Evolutionary conservation across 2,888 invertebrate genomes (phyloP).

Genomic region (Helleia helle): DNA sequence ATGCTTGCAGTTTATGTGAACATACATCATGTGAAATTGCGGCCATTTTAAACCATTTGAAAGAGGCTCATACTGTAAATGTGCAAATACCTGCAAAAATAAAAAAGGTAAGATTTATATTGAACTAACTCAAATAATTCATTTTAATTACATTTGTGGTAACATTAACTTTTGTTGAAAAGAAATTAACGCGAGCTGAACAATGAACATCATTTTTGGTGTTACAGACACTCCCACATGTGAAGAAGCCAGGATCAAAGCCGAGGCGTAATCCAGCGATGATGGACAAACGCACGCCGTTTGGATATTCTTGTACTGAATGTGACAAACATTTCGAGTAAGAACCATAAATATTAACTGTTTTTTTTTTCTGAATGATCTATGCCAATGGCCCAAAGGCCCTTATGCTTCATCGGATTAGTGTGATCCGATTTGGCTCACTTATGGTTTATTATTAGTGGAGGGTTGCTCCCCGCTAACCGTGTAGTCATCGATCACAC

Average conservation of each 20-base stretch:
- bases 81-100: constrained; percentile 7
- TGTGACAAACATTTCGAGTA: constrained; percentile 46
- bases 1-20: constrained; percentile 30
- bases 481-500: too few species aligned
- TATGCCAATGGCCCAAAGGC: too few species aligned
- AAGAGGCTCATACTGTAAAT: constrained; percentile 22
- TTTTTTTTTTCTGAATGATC: too few species aligned
- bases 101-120: constrained; percentile 22
- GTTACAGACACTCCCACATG: too few species aligned
- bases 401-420: too few species aligned
- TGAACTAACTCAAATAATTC: neutral
- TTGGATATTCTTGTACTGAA: constrained; percentile 35
- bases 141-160: too few species aligned
- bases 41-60: constrained; percentile 28
- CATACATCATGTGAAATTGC: constrained; percentile 8
- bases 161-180: too few species aligned
- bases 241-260: constrained; percentile 22
- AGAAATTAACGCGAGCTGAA: too few species aligned
- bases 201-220: too few species aligned
- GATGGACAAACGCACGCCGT: constrained; percentile 25
- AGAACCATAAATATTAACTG: constrained; percentile 28
- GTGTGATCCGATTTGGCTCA: too few species aligned
- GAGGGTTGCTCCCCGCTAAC: too few species aligned
- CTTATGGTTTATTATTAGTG: too few species aligned
- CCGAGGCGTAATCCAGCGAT: constrained; percentile 21